Evolutionary conservation across 2,888 invertebrate genomes (phyloP), one percentile per base, ranked within the genome.

Genomic region (Cyclophora punctaria): DNA sequence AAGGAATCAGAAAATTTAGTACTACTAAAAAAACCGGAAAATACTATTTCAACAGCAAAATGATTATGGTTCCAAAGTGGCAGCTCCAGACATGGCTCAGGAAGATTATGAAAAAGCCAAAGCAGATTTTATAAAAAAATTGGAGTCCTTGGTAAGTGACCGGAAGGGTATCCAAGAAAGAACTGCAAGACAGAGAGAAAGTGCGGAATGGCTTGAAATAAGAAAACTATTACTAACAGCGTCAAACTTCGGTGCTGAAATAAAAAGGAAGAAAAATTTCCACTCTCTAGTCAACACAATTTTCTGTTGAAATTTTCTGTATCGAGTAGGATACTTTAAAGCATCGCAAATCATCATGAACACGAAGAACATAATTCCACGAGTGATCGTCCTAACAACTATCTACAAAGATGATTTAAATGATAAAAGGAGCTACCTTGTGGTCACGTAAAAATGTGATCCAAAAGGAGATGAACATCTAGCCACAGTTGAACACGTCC

Each of bases 161-260:
- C 37, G 50, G 6, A 1, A 50, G 5, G 41, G 6, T 35, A 7
- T 53, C 3, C 44, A 51, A 4, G 45, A 47, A 35, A 45, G 34
- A 6, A 53, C 51, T 5, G 33, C 47, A 5, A 35, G 49, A 3
- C 55, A 55, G 48, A 20, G 49, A 1, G 55, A 53, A 5, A 46
- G 45, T 7, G 47, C 45, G 35, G 51, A 55, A 2, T 53, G 53
- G 55, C 41, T 53, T 35, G 45, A 52, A 42, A 20, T 52, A 5
- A 34, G 41, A 35, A 52, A 45, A 47, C 34, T 35, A 4, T 34
- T 52, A 40, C 4, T 52, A 7, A 52, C 52, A 5, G 51, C 51
- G 3, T 48, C 51, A 2, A 46, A 51, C 41, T 51, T 51, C 41
- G 51, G 51, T 7, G 3, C 6, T 6, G 34, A 41, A 2, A 43